Percentiles rank a stretch among this genome's conserved stretches.
Conservation (phyloP, 2,797 vertebrate genomes). For the Pangasius djambal region DNA sequence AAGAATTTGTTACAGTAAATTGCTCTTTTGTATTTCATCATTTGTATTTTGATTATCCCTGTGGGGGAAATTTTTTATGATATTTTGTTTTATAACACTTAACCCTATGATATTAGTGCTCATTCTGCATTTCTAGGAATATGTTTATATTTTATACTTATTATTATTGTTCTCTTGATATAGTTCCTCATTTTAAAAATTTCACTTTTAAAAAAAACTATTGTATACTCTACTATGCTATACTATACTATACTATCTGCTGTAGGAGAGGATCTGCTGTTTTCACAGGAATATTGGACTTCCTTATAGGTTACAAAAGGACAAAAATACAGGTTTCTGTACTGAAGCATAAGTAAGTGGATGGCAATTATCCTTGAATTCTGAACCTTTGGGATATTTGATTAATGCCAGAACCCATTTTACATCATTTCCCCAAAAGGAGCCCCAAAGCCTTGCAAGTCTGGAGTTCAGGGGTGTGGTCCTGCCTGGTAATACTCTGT, state of each 20-base stretch:
- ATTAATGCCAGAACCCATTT: constrained; percentile 47
- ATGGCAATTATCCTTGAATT: background rate
- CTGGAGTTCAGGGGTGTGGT: constrained; percentile 30
- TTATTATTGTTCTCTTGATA: constrained; percentile 22
- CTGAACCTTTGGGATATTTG: background rate
- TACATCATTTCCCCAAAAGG: constrained; percentile 44
- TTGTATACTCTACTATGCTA: background rate
- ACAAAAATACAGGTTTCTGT: background rate
- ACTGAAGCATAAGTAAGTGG: too few species aligned
- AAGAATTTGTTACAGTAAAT: too few species aligned
- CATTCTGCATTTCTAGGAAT: background rate
- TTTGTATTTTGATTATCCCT: too few species aligned
- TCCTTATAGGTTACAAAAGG: constrained; percentile 35
- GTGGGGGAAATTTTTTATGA: too few species aligned
- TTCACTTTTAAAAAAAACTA: background rate
- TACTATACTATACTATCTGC: constrained; percentile 10
- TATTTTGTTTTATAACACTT: too few species aligned
- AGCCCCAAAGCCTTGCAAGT: constrained; percentile 40
- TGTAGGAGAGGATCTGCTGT: background rate
- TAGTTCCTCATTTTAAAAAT: background rate
- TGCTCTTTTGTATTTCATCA: too few species aligned
- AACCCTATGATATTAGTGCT: background rate
- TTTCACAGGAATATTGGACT: constrained; percentile 43
- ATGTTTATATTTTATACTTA: too few species aligned
- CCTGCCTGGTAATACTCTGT: constrained; percentile 25